A percentile compares a stretch with the other conserved stretches of the same genome.
Conservation (phyloP, 2,888 invertebrate species). For the Phragmatobia fuliginosa region DNA sequence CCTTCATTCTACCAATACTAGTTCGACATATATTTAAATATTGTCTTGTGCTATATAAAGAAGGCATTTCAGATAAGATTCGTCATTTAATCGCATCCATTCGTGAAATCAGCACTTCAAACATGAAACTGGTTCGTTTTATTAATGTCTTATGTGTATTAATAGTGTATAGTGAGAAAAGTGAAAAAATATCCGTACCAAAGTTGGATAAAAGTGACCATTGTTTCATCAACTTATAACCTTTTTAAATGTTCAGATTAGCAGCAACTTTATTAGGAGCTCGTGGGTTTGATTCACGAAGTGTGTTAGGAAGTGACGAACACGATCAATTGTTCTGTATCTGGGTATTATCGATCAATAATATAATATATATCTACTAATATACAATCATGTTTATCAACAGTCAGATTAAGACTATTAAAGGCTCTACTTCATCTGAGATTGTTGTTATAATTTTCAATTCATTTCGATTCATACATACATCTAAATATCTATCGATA, state of each 20-base stretch:
- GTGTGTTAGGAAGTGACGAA: no score
- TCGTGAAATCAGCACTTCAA: slow-evolving; percentile 50
- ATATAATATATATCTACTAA: no score
- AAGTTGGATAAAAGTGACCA: neutral
- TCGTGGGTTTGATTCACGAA: neutral
- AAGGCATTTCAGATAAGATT: slow-evolving; percentile 46
- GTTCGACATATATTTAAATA: slow-evolving; percentile 36
- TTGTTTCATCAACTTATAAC: neutral
- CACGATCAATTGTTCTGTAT: no score
- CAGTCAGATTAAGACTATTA: neutral
- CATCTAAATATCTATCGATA: neutral
- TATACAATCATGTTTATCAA: neutral
- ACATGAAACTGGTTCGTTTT: slow-evolving; percentile 66
- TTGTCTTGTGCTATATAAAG: slow-evolving; percentile 53
- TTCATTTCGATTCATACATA: no score
- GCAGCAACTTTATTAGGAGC: no score
- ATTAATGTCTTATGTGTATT: slow-evolving; percentile 42
- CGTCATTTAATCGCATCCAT: slow-evolving; percentile 54
- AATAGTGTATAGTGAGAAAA: slow-evolving; percentile 30
- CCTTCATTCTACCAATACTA: slow-evolving; percentile 58
- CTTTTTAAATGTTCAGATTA: no score
- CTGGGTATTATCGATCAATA: no score
- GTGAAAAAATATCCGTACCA: slow-evolving; percentile 10
- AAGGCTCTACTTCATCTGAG: neutral
- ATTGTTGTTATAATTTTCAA: neutral